phyloP scores from a whole-genome alignment of 2,888 invertebrate species.

The Lithosia quadra region DNA sequence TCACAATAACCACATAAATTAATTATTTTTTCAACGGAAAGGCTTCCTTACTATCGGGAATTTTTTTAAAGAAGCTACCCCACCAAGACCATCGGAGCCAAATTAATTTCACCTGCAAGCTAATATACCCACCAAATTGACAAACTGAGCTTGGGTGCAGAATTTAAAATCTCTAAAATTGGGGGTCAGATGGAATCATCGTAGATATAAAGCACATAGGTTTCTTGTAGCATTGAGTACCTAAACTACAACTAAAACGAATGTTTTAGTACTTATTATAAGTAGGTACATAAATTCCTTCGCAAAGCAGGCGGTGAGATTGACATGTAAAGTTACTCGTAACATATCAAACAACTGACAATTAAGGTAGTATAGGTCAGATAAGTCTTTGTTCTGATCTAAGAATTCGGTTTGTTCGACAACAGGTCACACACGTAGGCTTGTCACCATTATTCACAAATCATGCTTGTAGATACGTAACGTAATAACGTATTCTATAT shows the following conservation, averaged over 20 bases:
- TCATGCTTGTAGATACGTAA: not conserved
- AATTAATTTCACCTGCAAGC: too few species aligned
- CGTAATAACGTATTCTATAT: not conserved
- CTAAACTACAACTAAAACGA: not conserved
- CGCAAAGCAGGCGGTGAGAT: not conserved
- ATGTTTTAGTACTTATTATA: too few species aligned
- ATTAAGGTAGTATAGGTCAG: constrained; percentile 4
- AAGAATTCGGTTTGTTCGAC: not conserved
- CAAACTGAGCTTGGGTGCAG: too few species aligned
- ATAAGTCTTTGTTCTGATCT: constrained; percentile 5
- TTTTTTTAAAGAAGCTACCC: too few species aligned
- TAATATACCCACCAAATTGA: too few species aligned
- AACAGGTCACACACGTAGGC: not conserved
- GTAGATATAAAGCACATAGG: not conserved
- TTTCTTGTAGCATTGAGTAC: not conserved
- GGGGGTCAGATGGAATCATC: too few species aligned
- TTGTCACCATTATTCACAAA: not conserved
- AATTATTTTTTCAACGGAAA: too few species aligned
- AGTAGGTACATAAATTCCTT: not conserved
- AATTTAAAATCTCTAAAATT: too few species aligned
- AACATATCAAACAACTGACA: constrained; percentile 9
- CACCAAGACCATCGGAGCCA: too few species aligned
- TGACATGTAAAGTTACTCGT: constrained; percentile 9
- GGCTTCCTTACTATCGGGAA: too few species aligned
- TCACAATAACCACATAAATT: too few species aligned